A percentile compares a stretch with the other conserved stretches of the same genome.
Conservation (phyloP, 2,888 invertebrate genomes). For the Herminia tarsipennalis region DNA sequence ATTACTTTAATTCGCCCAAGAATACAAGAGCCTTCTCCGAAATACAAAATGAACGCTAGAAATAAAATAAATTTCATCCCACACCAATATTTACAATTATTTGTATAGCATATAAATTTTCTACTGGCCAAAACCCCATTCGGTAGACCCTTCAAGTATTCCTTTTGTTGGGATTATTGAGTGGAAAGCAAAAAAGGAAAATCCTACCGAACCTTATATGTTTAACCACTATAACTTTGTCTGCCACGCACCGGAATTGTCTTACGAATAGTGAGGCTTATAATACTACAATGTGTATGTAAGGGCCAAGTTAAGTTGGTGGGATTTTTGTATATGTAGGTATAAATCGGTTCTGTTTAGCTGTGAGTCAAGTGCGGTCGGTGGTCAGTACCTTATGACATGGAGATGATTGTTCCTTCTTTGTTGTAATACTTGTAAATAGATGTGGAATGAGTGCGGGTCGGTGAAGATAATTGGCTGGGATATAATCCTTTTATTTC, state of each 20-base stretch:
- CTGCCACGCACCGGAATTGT: slow-evolving; percentile 4
- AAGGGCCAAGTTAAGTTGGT: slow-evolving; percentile 19
- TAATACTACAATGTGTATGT: slow-evolving; percentile 16
- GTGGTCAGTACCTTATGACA: slow-evolving; percentile 39
- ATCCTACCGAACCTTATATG: slow-evolving; percentile 45
- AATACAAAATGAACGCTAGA: slow-evolving; percentile 11
- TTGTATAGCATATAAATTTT: slow-evolving; percentile 46
- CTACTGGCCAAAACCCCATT: slow-evolving; percentile 41
- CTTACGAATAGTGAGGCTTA: neutral
- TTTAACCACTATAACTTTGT: slow-evolving; percentile 21
- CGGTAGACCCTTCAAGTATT: slow-evolving; percentile 53
- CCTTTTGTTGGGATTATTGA: slow-evolving; percentile 66
- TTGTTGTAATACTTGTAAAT: slow-evolving; percentile 44
- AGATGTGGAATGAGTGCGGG: slow-evolving; percentile 13
- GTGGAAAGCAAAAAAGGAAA: slow-evolving; percentile 62
- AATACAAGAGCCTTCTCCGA: neutral
- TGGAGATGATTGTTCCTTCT: slow-evolving; percentile 43
- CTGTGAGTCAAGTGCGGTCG: slow-evolving; percentile 48
- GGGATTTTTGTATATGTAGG: slow-evolving; percentile 27
- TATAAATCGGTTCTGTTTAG: slow-evolving; percentile 38
- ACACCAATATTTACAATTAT: slow-evolving; percentile 42
- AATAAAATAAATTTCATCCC: slow-evolving; percentile 28
- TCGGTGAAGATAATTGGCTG: slow-evolving; percentile 28
- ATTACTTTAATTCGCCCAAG: slow-evolving; percentile 9
- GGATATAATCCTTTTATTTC: slow-evolving; percentile 23